These are phyloP conservation scores for Coendou prehensilis DNA, from an alignment of 2,797 vertebrate species.

Conservation along the genomic window DNA sequence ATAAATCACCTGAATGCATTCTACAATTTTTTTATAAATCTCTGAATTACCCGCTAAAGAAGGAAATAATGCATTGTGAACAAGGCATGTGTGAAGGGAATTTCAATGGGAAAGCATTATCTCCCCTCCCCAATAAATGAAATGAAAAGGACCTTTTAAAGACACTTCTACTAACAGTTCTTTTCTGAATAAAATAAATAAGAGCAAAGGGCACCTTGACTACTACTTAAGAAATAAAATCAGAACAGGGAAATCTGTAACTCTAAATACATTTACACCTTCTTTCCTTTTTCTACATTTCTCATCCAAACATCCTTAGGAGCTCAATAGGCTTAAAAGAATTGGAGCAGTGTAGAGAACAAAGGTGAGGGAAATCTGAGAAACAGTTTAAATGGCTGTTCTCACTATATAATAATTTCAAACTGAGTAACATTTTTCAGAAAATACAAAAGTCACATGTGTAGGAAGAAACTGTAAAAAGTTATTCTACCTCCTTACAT, in stretches of 20 bases:
- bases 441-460: slow-evolving; percentile 48
- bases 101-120: slow-evolving; percentile 67
- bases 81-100: slow-evolving; percentile 64
- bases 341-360: slow-evolving; percentile 74
- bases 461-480: slow-evolving; percentile 32
- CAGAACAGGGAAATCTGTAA: slow-evolving; percentile 77
- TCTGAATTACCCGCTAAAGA: slow-evolving; percentile 41
- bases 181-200: slow-evolving; percentile 76
- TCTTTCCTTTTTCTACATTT: slow-evolving; percentile 79
- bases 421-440: neutral
- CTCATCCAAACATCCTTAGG: slow-evolving; percentile 78
- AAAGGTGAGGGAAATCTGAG: slow-evolving; percentile 72
- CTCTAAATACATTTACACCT: slow-evolving; percentile 82
- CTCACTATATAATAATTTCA: slow-evolving; percentile 60
- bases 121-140: slow-evolving; percentile 62
- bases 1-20: slow-evolving; percentile 58
- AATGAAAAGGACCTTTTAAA: slow-evolving; percentile 70
- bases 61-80: slow-evolving; percentile 43
- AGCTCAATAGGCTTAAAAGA: slow-evolving; percentile 79
- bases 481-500: slow-evolving; percentile 41
- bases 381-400: slow-evolving; percentile 34
- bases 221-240: slow-evolving; percentile 76
- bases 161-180: slow-evolving; percentile 53
- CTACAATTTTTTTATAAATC: slow-evolving; percentile 16
- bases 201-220: slow-evolving; percentile 81